Percentiles rank a stretch among this genome's conserved stretches.
These are phyloP conservation scores for Pluvialis apricaria DNA, from an alignment of 2,113 vertebrate genomes.

Conservation along the genomic window DNA sequence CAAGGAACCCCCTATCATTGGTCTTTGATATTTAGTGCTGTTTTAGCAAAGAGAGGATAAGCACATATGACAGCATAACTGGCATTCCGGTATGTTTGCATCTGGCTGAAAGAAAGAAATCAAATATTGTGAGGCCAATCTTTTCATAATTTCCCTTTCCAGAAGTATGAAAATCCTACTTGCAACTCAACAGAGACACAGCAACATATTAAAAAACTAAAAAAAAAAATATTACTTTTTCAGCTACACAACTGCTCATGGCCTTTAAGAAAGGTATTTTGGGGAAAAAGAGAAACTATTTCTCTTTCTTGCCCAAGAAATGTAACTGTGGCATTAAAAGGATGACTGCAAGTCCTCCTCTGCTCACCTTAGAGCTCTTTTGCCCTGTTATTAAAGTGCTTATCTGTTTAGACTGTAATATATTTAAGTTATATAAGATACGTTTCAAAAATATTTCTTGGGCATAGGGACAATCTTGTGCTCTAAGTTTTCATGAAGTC, in stretches of 20 bases:
- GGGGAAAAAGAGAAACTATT: background rate
- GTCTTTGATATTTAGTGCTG: background rate
- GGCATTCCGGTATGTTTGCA: background rate
- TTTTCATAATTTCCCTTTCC: background rate
- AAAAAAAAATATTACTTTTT: background rate
- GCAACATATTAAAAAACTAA: background rate
- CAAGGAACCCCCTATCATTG: accelerated
- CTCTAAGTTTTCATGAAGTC: background rate
- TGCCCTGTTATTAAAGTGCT: background rate
- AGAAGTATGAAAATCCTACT: background rate
- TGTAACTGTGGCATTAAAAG: background rate
- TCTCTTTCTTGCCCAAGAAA: background rate
- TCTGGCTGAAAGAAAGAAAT: background rate
- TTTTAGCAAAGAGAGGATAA: background rate
- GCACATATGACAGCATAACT: background rate
- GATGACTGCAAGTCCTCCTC: background rate
- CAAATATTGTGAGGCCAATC: background rate
- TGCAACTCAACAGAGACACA: background rate
- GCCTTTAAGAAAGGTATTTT: background rate
- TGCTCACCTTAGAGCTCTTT: background rate
- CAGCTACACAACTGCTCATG: background rate
- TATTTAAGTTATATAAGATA: background rate
- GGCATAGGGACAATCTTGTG: background rate
- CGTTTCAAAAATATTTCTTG: background rate
- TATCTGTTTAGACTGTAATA: background rate